These are phyloP conservation scores for Brachirus orientalis DNA, from an alignment of 2,113 vertebrate genomes.

Conservation along the genomic window DNA sequence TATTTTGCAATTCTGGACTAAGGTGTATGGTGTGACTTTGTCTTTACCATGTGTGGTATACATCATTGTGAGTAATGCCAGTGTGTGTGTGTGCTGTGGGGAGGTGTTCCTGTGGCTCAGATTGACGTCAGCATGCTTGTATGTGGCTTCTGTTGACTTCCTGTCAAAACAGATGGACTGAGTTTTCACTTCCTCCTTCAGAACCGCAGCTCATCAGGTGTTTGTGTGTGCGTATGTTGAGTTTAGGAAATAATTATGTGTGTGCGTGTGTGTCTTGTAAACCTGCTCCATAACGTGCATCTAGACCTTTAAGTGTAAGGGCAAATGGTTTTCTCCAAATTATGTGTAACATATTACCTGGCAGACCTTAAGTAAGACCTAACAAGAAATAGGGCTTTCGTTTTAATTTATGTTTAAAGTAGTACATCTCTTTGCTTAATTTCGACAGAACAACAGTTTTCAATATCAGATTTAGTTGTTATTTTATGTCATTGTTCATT, in stretches of 20 bases:
- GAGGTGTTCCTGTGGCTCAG: conserved; percentile 81
- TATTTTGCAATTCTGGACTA: conserved; percentile 3
- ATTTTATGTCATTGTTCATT: no score
- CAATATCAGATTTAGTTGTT: no score
- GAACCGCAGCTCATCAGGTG: conserved; percentile 77
- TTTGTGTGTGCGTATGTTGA: conserved; percentile 28
- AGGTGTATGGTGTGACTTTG: conserved; percentile 24
- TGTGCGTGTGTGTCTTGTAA: conserved; percentile 29
- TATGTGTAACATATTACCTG: neutral
- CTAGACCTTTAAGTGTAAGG: conserved; percentile 25
- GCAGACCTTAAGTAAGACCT: no score
- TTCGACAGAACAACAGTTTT: no score
- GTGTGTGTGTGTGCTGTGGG: conserved; percentile 43
- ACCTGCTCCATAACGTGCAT: conserved; percentile 3
- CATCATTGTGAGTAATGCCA: conserved; percentile 43
- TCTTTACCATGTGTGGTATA: conserved; percentile 17
- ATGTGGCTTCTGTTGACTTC: conserved; percentile 86
- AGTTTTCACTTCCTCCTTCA: conserved; percentile 81
- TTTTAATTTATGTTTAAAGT: no score
- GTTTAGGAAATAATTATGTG: conserved; percentile 7
- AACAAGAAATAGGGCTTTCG: no score
- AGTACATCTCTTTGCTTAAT: no score
- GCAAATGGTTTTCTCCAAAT: conserved; percentile 7
- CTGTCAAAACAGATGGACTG: conserved; percentile 82
- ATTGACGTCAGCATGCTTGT: conserved; percentile 83